Percentiles rank a stretch among this genome's conserved stretches.
Evolutionary conservation across 2,888 invertebrate genomes (phyloP).

Genomic region (Brachypterus glaber): DNA sequence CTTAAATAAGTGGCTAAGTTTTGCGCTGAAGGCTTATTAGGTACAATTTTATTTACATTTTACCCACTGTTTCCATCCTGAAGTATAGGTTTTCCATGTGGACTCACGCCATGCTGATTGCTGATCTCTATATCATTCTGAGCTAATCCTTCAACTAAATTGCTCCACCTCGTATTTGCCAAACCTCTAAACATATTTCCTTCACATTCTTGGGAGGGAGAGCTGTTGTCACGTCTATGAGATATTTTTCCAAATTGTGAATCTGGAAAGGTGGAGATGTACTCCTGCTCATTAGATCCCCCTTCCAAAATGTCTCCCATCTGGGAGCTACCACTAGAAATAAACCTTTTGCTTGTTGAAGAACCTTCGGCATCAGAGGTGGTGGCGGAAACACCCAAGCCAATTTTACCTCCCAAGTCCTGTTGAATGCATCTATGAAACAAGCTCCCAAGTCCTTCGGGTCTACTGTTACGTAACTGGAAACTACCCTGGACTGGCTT

Average conservation of each 20-base stretch:
- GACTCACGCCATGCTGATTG: constrained; percentile 12
- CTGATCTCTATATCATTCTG: constrained; percentile 3
- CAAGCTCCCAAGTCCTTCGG: constrained; percentile 9
- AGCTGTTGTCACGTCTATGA: constrained; percentile 11
- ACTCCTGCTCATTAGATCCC: constrained; percentile 28
- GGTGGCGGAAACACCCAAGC: constrained; percentile 29
- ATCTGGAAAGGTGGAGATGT: constrained; percentile 11
- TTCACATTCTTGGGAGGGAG: constrained; percentile 8
- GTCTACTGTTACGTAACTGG: constrained; percentile 11
- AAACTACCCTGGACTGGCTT: constrained; percentile 14
- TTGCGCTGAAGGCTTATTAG: no score
- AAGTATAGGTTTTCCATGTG: constrained; percentile 12
- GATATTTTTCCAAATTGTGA: constrained; percentile 9
- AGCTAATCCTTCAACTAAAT: background rate
- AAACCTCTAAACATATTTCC: constrained; percentile 14
- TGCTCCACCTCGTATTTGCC: constrained; percentile 15
- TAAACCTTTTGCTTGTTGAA: constrained; percentile 21
- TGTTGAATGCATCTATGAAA: constrained; percentile 18
- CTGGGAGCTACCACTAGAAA: constrained; percentile 24
- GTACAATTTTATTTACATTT: no score
- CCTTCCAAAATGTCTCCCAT: constrained; percentile 26
- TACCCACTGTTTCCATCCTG: constrained; percentile 10
- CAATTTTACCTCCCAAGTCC: constrained; percentile 9
- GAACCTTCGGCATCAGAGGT: constrained; percentile 21
- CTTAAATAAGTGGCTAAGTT: no score